Percentiles rank a stretch among this genome's conserved stretches.
These are phyloP conservation scores for Hycleus phaleratus DNA, from an alignment of 1,140 invertebrate species.

Conservation along the genomic window DNA sequence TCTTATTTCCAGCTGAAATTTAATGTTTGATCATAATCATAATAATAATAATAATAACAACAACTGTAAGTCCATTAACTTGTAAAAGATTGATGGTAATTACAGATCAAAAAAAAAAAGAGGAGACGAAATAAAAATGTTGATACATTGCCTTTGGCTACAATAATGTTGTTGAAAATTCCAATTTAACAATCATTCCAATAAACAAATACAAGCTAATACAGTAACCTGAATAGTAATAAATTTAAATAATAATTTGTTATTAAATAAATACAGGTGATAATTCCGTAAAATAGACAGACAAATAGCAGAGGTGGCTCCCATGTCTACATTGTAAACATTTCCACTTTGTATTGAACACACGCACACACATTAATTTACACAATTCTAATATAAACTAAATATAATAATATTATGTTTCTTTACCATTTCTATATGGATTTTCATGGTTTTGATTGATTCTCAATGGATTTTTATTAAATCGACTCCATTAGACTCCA, in stretches of 20 bases:
- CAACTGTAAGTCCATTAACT: no score
- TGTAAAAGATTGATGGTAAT: no score
- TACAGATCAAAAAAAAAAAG: no score
- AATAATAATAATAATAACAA: no score
- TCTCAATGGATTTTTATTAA: slow-evolving; percentile 39
- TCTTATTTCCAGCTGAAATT: no score
- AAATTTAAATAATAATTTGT: no score
- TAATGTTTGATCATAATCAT: no score
- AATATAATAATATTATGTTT: slow-evolving; percentile 40
- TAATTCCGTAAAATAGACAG: slow-evolving; percentile 35
- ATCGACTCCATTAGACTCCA: slow-evolving; percentile 45
- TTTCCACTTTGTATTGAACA: slow-evolving; percentile 30
- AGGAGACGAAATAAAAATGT: slow-evolving; percentile 15
- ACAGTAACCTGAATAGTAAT: no score
- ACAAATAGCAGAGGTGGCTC: slow-evolving; percentile 42
- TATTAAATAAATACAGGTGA: slow-evolving; percentile 12
- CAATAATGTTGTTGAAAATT: no score
- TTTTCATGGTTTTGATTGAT: slow-evolving; percentile 36
- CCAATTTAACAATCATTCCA: no score
- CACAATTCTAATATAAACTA: slow-evolving; percentile 37
- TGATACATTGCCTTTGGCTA: slow-evolving; percentile 18
- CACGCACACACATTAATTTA: slow-evolving; percentile 36
- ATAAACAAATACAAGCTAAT: no score
- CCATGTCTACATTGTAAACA: slow-evolving; percentile 43
- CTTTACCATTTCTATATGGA: slow-evolving; percentile 39